A percentile compares a stretch with the other conserved stretches of the same genome.
phyloP scores from a whole-genome alignment of 2,797 vertebrate species.

The Caiman crocodilus region DNA sequence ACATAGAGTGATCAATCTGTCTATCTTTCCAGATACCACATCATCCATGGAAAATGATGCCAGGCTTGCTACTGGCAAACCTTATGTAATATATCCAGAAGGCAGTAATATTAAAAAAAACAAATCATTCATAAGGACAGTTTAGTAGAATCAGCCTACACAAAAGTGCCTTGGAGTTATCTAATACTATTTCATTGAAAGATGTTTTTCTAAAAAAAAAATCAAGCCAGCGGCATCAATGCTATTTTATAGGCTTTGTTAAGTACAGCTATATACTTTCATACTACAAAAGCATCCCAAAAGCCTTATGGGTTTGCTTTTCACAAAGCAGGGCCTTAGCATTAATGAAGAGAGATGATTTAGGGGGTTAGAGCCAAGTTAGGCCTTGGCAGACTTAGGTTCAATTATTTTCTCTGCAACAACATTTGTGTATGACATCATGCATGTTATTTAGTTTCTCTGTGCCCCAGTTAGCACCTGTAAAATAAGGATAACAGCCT shows the following conservation, averaged over 20 bases:
- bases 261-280: neutral
- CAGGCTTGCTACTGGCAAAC: rapidly evolving
- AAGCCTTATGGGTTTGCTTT: neutral
- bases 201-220: too few relatives aligned
- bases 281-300: neutral
- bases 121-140: neutral
- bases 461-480: neutral
- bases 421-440: neutral
- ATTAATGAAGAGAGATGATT: neutral
- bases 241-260: neutral
- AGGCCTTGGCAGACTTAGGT: neutral
- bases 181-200: too few relatives aligned
- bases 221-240: neutral
- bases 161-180: neutral
- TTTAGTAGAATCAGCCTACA: rapidly evolving
- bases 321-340: neutral
- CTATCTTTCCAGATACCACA: rapidly evolving
- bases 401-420: constrained; percentile 27
- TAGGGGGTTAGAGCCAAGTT: neutral
- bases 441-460: neutral
- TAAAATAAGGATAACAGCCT: neutral
- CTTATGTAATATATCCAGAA: constrained; percentile 41
- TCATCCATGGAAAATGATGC: neutral
- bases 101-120: constrained; percentile 8
- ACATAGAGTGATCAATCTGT: rapidly evolving